Percentiles rank a stretch among this genome's conserved stretches.
phyloP scores from a whole-genome alignment of 2,113 vertebrate species.

The Dipodomys stephensi region DNA sequence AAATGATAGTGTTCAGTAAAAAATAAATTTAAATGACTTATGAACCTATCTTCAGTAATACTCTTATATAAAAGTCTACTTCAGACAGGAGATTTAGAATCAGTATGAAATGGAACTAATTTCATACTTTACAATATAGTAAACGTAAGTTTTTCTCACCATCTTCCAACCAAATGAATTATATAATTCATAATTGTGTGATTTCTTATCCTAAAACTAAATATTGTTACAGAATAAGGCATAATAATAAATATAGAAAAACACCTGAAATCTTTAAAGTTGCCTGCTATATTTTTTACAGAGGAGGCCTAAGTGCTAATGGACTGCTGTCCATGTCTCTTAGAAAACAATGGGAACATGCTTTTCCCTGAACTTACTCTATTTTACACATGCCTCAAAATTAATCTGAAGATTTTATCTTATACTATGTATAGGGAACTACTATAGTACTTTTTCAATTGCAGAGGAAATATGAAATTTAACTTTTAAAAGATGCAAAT shows the following conservation, averaged over 20 bases:
- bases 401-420: slow-evolving; percentile 34
- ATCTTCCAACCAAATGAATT: background rate
- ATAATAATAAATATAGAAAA: background rate
- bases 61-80: slow-evolving; percentile 28
- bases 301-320: background rate
- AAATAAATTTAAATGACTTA: slow-evolving; percentile 36
- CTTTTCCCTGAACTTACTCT: slow-evolving; percentile 13
- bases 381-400: slow-evolving; percentile 3
- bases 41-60: background rate
- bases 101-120: background rate
- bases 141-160: slow-evolving; percentile 45
- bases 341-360: background rate
- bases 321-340: background rate
- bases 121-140: slow-evolving; percentile 2
- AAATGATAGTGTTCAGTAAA: slow-evolving; percentile 19
- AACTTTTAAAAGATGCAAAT: background rate
- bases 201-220: slow-evolving; percentile 26
- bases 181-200: slow-evolving; percentile 9
- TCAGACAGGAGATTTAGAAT: slow-evolving; percentile 8
- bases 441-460: slow-evolving; percentile 12
- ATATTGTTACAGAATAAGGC: slow-evolving; percentile 21
- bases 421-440: background rate
- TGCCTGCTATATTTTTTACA: background rate
- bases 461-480: background rate
- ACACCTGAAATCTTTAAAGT: slow-evolving; percentile 8